phyloP scores from a whole-genome alignment of 2,113 vertebrate species.

The Montifringilla adamsi region DNA sequence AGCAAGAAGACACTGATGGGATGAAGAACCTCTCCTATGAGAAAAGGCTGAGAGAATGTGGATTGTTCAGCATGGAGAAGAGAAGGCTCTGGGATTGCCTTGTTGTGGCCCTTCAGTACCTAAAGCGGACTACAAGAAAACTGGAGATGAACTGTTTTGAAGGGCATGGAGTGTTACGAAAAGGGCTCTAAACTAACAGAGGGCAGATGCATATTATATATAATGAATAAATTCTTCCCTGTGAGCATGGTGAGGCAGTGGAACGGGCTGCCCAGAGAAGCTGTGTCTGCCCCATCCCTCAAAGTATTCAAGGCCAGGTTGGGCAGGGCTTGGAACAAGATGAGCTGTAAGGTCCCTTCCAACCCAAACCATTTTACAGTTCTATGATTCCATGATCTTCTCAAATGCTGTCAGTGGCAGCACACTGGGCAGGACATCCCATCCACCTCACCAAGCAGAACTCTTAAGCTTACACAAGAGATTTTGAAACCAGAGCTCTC shows the following conservation, averaged over 20 bases:
- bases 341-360: not conserved
- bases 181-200: not conserved
- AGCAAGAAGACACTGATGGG: not conserved
- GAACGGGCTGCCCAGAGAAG: not conserved
- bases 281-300: not conserved
- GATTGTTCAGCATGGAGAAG: not conserved
- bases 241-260: not conserved
- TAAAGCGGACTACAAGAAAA: not conserved
- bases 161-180: not conserved
- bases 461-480: not conserved
- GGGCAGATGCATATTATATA: not conserved
- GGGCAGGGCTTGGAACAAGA: not conserved
- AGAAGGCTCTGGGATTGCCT: not conserved
- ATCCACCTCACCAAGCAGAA: not conserved
- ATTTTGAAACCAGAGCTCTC: not conserved
- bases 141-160: not conserved
- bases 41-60: not conserved
- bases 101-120: not conserved
- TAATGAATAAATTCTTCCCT: not conserved
- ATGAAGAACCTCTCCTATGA: not conserved
- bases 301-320: not conserved
- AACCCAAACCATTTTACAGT: not conserved
- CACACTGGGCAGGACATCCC: not conserved
- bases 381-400: not conserved
- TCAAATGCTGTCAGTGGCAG: not conserved